Evolutionary conservation across 2,888 invertebrate genomes (phyloP), one percentile per base, ranked within the genome.

Genomic region (Diachrysia chrysitis): DNA sequence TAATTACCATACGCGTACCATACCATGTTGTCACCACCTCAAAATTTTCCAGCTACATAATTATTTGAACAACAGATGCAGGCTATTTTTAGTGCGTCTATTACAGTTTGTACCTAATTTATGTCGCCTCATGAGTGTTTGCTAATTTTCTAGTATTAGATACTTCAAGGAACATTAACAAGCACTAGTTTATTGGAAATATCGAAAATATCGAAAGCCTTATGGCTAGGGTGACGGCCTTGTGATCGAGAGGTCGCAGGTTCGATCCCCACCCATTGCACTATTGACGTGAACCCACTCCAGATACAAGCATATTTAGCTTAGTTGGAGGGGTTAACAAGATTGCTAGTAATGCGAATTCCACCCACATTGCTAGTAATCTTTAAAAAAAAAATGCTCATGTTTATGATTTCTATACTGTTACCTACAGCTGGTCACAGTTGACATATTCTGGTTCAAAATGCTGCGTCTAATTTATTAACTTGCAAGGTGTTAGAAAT

Each of bases 101-200:
- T 37, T 51, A 51, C 19, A 42, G 63, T 60, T 57, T 12, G 23
- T 17, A 46, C 17, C 55, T 32, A 32, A 58, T 5, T 42, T 21
- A 21, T 51, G 9, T 21, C 58, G 37, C 29, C 3, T 46, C 55
- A 62, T 61, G 46, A n/a, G 16, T 17, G n/a, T 23, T 64, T 56
- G 63, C 23, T 76, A 74, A 74, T 68, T 61, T 61, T 54, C 46
- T 12, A 17, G 63, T 74, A 76, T 76, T 68, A 51, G 75, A 59
- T 21, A 23, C 29, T 21, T 54, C 19, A 14, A 42, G n/a, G 29
- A 37, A 71, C 63, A 51, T 17, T 58, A 70, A 57, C 16, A n/a
- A 42, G n/a, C 6, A 42, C 16, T 4, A 16, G 3, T 16, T 16
- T 37, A 37, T 37, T 37, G 37, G 37, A 37, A 37, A n/a, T n/a